Evolutionary conservation across 2,797 vertebrate species (phyloP).

Genomic region (Anabas testudineus): DNA sequence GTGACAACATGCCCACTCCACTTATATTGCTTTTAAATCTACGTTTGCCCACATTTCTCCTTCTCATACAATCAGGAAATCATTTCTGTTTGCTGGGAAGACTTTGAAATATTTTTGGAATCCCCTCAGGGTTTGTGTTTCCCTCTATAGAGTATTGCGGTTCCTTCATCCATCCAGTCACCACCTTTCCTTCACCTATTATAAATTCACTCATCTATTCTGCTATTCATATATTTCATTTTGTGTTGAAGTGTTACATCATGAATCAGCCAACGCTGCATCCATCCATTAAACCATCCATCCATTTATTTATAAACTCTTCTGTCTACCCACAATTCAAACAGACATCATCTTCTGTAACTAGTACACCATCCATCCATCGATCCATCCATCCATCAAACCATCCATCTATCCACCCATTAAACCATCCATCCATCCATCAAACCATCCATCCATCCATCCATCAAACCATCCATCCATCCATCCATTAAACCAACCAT

Average conservation of each 20-base stretch:
- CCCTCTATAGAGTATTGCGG: too few species aligned
- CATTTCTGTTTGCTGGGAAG: background rate
- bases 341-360: too few species aligned
- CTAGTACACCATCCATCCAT: background rate
- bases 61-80: background rate
- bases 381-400: too few species aligned
- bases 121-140: background rate
- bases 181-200: too few species aligned
- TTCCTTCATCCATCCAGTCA: background rate
- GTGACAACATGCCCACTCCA: constrained; percentile 10
- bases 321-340: too few species aligned
- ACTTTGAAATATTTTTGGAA: background rate
- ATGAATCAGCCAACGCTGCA: too few species aligned
- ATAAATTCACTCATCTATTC: background rate
- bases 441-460: background rate
- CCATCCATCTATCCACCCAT: too few species aligned
- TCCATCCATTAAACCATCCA: background rate
- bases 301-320: background rate
- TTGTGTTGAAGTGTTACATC: too few species aligned
- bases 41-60: background rate
- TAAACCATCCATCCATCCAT: too few species aligned
- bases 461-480: too few species aligned
- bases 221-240: too few species aligned
- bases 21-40: background rate
- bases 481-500: too few species aligned